These are phyloP conservation scores for Allobates femoralis DNA, from an alignment of 2,797 vertebrate genomes.

Conservation along the genomic window DNA sequence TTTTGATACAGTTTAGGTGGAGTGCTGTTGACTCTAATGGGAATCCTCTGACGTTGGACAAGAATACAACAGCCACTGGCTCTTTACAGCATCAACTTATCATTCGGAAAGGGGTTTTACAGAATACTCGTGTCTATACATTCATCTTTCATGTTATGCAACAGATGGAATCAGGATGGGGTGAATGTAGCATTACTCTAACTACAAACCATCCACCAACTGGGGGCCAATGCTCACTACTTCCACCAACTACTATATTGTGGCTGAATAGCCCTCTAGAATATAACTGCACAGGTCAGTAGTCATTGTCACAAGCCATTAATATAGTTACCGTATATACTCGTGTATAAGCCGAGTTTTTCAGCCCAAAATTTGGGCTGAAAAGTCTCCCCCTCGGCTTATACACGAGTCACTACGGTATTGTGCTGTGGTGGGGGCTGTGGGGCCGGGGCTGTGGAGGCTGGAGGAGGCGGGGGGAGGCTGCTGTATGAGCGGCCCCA, in stretches of 20 bases:
- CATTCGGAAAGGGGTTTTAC: slow-evolving; percentile 72
- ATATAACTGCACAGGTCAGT: slow-evolving; percentile 79
- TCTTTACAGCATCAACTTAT: slow-evolving; percentile 69
- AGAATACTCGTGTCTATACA: slow-evolving; percentile 71
- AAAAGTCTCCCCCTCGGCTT: no score
- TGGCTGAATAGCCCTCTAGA: slow-evolving; percentile 76
- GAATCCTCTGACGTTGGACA: slow-evolving; percentile 69
- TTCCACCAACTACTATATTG: slow-evolving; percentile 69
- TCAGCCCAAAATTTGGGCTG: no score
- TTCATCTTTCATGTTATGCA: slow-evolving; percentile 75
- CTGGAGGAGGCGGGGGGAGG: no score
- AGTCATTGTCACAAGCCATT: background rate
- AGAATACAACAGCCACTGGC: slow-evolving; percentile 71
- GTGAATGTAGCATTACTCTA: slow-evolving; percentile 72
- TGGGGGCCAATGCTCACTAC: slow-evolving; percentile 77
- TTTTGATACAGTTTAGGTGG: slow-evolving; percentile 58
- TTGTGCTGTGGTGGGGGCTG: no score
- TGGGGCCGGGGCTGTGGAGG: no score
- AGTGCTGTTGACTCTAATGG: slow-evolving; percentile 64
- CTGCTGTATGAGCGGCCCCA: no score
- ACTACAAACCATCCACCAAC: slow-evolving; percentile 70
- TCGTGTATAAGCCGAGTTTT: no score
- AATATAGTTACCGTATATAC: background rate
- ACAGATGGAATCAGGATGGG: slow-evolving; percentile 67
- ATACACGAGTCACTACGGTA: no score